phyloP scores from a whole-genome alignment of 2,888 invertebrate species.

The Crossocerus cetratus region DNA sequence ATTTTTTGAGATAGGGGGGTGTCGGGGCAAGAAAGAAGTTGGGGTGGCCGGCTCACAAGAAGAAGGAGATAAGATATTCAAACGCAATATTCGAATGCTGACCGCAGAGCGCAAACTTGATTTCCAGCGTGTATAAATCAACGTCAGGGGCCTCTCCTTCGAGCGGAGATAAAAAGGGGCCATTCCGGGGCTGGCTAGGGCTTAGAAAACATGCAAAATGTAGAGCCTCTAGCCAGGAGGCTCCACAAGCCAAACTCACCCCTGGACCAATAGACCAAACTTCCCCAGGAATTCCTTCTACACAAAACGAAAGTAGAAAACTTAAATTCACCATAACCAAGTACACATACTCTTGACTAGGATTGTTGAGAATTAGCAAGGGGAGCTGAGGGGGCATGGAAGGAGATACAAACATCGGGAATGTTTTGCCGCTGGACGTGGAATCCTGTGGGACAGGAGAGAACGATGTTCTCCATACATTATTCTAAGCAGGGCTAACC shows the following conservation, averaged over 20 bases:
- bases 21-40: background rate
- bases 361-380: too few species aligned
- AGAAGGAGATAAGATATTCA: constrained; percentile 62
- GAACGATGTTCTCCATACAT: background rate
- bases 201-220: constrained; percentile 42
- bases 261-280: background rate
- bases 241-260: background rate
- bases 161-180: constrained; percentile 41
- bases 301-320: too few species aligned
- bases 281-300: too few species aligned
- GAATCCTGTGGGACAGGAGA: background rate
- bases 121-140: constrained; percentile 66
- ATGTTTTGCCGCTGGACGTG: too few species aligned
- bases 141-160: constrained; percentile 51
- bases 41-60: constrained; percentile 14
- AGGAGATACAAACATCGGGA: too few species aligned
- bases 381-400: too few species aligned
- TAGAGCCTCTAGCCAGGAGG: constrained; percentile 34
- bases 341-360: too few species aligned
- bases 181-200: constrained; percentile 31
- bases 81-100: constrained; percentile 71
- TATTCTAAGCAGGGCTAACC: constrained; percentile 9
- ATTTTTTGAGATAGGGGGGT: too few species aligned
- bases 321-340: too few species aligned
- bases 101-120: constrained; percentile 66